Evolutionary conservation across 1,140 invertebrate genomes (phyloP).

Genomic region (Heliothis virescens): DNA sequence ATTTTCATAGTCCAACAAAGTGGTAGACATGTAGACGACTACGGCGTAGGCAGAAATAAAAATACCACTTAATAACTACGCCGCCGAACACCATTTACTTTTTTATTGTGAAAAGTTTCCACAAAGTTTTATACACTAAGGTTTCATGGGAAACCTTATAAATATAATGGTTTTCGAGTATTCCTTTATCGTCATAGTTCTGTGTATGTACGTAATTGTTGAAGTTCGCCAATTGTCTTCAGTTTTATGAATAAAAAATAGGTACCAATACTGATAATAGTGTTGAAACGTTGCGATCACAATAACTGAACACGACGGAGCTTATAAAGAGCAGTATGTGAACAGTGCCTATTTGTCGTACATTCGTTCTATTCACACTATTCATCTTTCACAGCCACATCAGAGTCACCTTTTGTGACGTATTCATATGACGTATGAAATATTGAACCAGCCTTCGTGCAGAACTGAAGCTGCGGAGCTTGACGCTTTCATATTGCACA

Average conservation of each 20-base stretch:
- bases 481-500: conserved; percentile 44
- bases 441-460: conserved; percentile 48
- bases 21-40: not conserved
- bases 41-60: conserved; percentile 27
- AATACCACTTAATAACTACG: not conserved
- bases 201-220: not conserved
- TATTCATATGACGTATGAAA: conserved; percentile 50
- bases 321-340: conserved; percentile 44
- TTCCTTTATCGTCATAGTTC: not conserved
- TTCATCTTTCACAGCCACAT: conserved; percentile 43
- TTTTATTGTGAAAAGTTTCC: conserved; percentile 31
- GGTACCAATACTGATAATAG: not conserved
- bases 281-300: not conserved
- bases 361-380: conserved; percentile 43
- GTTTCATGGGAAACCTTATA: conserved; percentile 23
- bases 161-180: conserved; percentile 6
- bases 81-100: conserved; percentile 16
- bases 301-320: not conserved
- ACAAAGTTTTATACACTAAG: conserved; percentile 13
- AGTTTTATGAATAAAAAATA: not conserved
- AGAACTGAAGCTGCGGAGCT: conserved; percentile 38
- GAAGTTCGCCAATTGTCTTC: not conserved
- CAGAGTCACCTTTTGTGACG: conserved; percentile 41
- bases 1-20: conserved; percentile 1
- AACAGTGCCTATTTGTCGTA: conserved; percentile 42